Evolutionary conservation across 2,797 vertebrate species (phyloP), one percentile per base, ranked within the genome.

Genomic region (Smutsia temminckii): DNA sequence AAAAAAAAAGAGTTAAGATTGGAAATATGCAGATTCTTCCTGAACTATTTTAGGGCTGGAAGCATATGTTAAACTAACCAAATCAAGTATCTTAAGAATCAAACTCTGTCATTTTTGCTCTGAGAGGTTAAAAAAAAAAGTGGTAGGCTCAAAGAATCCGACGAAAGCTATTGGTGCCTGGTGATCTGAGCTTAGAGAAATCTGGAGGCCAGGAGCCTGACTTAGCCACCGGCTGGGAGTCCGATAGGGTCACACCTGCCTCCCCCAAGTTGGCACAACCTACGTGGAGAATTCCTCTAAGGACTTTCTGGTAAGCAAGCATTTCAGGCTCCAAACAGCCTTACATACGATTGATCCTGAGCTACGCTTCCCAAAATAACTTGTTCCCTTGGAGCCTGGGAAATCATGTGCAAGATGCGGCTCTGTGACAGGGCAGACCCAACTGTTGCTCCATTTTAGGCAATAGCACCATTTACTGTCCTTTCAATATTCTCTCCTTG

Each of bases 351-450:
- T 74, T 83, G 79, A 96, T 95, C 94, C 79, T 89, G 83, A 91
- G 90, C 68, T 80, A 64, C 0, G 90, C 63, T 91, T 96, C 96
- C 90, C 92, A 86, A 85, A 97, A 97, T 94, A 97, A 61, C 95
- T 6, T 89, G 88, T 86, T 95, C 91, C 95, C 74, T 89, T 34
- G 79, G 85, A 94, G 81, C 64, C 59, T 32, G 34, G 59, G 59
- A 80, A 80, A 64, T 51, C 40, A 71, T 5, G 92, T 12, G 18
- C 59, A 49, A 32, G 37, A 55, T 7, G 21, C 4, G 63, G 66
- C 64, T 87, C 83, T 18, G 40, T 21, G 94, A 64, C 77, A 79
- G 72, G 94, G 59, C 86, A 83, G 23, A 63, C 53, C 57, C 91
- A 71, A 80, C 92, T 93, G 88, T 12, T 40, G 89, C 80, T 95